A percentile compares a stretch with the other conserved stretches of the same genome.
Conservation (phyloP, 2,113 vertebrate genomes). For the Nestor notabilis region DNA sequence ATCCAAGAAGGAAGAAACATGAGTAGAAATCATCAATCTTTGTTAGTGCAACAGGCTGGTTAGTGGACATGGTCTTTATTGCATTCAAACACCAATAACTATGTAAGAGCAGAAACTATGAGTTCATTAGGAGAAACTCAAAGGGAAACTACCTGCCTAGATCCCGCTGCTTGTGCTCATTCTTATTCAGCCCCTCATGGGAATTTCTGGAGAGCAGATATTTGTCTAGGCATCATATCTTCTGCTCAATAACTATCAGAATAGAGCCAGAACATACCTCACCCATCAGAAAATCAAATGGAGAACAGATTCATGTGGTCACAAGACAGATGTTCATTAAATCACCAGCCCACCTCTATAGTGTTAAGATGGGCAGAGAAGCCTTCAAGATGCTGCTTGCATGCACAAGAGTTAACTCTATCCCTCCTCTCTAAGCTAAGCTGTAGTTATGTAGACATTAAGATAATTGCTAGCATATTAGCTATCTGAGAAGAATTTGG, state of each 20-base stretch:
- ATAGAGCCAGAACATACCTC: constrained; percentile 2
- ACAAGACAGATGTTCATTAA: constrained; percentile 7
- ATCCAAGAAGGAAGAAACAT: background rate
- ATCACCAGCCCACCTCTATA: background rate
- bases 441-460: background rate
- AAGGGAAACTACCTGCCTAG: fast-evolving
- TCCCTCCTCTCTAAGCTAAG: background rate
- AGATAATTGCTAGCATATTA: background rate
- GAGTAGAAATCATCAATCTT: background rate
- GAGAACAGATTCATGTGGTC: background rate
- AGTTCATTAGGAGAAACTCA: background rate
- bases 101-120: background rate
- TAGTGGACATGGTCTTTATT: background rate
- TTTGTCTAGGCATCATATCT: background rate
- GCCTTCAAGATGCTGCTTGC: background rate
- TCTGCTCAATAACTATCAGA: background rate
- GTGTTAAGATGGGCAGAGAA: background rate
- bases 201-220: background rate
- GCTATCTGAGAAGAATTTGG: background rate
- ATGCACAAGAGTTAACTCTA: background rate
- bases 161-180: background rate
- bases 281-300: background rate
- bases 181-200: background rate
- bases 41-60: background rate
- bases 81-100: background rate